Evolutionary conservation across 35 echinoderm and acorn worm genomes (phyloP).

Genomic region (Holothuria glaberrima): DNA sequence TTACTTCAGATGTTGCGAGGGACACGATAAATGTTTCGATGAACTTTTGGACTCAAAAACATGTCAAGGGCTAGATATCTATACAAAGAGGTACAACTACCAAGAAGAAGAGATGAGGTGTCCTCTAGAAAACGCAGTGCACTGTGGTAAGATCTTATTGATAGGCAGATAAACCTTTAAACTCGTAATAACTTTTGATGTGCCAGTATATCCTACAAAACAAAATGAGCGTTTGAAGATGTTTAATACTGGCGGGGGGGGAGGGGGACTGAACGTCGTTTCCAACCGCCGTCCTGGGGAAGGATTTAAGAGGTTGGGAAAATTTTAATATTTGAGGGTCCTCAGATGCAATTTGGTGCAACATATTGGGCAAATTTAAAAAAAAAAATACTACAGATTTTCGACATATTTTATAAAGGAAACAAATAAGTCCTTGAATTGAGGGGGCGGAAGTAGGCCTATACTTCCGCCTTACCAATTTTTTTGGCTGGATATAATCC

Average conservation of each 20-base stretch:
- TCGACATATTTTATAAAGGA: too few relatives aligned
- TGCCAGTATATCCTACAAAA: neutral
- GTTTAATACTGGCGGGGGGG: neutral
- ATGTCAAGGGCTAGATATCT: constrained; percentile 9
- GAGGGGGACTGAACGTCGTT: too few relatives aligned
- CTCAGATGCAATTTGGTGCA: too few relatives aligned
- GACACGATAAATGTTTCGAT: constrained; percentile 21
- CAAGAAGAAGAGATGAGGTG: neutral
- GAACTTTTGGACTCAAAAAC: neutral
- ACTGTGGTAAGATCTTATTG: neutral
- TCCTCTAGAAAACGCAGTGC: neutral
- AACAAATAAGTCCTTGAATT: too few relatives aligned
- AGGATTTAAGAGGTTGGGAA: too few relatives aligned
- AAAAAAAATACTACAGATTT: neutral
- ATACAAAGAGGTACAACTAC: neutral
- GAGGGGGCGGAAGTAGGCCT: too few relatives aligned
- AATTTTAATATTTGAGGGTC: too few relatives aligned
- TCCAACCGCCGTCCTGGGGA: too few relatives aligned
- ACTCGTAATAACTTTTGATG: neutral
- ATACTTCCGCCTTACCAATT: too few relatives aligned
- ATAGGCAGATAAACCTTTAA: neutral
- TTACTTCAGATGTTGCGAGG: constrained; percentile 34
- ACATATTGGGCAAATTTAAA: too few relatives aligned
- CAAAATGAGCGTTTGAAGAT: neutral
- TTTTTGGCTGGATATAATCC: too few relatives aligned